Evolutionary conservation across 1,140 invertebrate species (phyloP), one percentile per base, ranked within the genome.

Genomic region (Conus ventricosus): DNA sequence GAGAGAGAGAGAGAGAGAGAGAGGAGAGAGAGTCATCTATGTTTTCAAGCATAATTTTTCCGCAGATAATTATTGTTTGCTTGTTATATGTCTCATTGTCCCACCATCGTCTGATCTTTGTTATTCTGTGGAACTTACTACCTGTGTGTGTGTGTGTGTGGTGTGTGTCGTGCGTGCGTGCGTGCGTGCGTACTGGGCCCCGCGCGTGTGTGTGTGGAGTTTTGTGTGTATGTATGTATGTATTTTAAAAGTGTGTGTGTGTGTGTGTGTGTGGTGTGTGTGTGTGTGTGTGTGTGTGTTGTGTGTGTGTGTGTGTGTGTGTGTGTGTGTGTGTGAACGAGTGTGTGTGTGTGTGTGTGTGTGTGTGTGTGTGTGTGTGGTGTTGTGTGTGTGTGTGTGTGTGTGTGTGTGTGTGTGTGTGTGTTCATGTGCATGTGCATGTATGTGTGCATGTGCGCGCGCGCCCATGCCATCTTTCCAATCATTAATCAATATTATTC

Each of bases 241-340:
- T 78, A 7, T 78, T 4, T n/a, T n/a, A n/a, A n/a, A n/a, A n/a
- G 76, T 78, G 25, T 39, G 25, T 78, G 76, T 78, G 25, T 78
- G 76, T 78, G 25, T 78, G n/a, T 78, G 25, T 78, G 76, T 78
- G 25, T 78, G 76, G n/a, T 78, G 76, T 78, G 25, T 78, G 76
- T 78, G 76, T 78, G 25, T 78, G 25, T 39, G 76, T 78, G 25
- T 39, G 25, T 78, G 25, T 39, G 76, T 78, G 25, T 78, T 78
- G 76, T 78, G 25, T 78, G 25, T 78, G 76, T 78, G 11, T 78
- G 25, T 51, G 25, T 78, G 25, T 39, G 25, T 78, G 25, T 39
- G 7, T 78, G 25, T 39, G 25, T 78, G 25, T 39, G 76, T 78
- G 25, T 78, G 25, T 78, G n/a, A n/a, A n/a, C n/a, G n/a, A n/a